Evolutionary conservation across 2,797 vertebrate genomes (phyloP), one percentile per base, ranked within the genome.

Genomic region (Odontamblyopus lacepedii): DNA sequence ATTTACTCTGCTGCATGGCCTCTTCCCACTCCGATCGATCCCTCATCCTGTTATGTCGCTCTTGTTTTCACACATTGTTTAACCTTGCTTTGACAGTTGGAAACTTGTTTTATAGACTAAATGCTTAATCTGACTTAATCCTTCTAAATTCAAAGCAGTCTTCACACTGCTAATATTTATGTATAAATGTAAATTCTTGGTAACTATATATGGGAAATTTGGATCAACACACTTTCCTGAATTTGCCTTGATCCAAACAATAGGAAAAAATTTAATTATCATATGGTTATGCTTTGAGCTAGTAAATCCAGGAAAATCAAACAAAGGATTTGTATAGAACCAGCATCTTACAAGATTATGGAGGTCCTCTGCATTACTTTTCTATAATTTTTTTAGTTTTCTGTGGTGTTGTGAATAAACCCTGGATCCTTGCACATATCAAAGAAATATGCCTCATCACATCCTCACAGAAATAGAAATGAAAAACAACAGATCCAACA

Each of bases 21-120:
- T 80, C 74, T 66, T 84, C 79, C 76, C 79, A 66, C 69, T 81
- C 71, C 41, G 72, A 89, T 89, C 64, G 86, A 89, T 90, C 77
- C 65, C 76, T 78, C 38, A 74, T 85, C 84, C 84, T 71, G 86
- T 89, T 89, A 88, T 69, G 74, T 83, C 76, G 53, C 83, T 67
- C 82, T 84, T 87, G 78, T 83, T 84, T 78, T 88, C 69, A 82
- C 69, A 80, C 78, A 76, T 85, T 79, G 74, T 83, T 84, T 86
- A 83, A 86, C 80, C 76, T 82, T 85, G 75, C 74, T 56, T 73
- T 86, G 79, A 81, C 77, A 79, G 57, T 74, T 82, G 77, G 74
- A 87, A 83, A 85, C 74, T 71, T 74, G 76, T 82, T 50, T 79
- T 68, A 78, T 56, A 71, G 67, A 81, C 77, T 77, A 51, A 63